Conservation (phyloP, 2,797 vertebrate genomes). For the Petrocephalus sullivani region DNA sequence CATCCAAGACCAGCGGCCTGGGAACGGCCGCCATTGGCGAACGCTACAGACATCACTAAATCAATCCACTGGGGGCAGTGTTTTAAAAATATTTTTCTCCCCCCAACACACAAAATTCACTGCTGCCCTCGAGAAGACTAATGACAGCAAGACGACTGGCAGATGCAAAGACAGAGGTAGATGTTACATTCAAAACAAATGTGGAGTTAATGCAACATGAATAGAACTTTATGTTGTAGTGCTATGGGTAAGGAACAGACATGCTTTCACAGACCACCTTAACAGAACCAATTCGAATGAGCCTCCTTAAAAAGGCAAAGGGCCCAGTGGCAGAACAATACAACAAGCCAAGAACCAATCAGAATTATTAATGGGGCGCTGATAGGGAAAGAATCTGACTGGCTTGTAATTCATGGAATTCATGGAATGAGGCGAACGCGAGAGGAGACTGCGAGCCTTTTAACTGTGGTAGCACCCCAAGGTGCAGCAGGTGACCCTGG, state of each 20-base stretch:
- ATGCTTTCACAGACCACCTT: background rate
- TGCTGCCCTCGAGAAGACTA: background rate
- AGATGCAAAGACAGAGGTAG: background rate
- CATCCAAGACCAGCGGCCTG: background rate
- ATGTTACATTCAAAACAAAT: background rate
- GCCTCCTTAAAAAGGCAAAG: background rate
- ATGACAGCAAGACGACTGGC: background rate
- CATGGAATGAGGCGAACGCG: background rate
- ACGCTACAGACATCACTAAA: background rate
- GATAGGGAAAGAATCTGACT: constrained; percentile 6
- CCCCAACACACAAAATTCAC: background rate
- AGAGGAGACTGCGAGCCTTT: background rate
- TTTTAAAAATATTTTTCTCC: background rate
- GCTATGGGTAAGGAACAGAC: background rate
- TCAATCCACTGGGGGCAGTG: background rate
- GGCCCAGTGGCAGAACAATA: background rate
- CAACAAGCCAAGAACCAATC: background rate
- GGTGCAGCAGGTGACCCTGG: background rate
- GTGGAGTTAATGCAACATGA: background rate
- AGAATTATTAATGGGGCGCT: background rate
- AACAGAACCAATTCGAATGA: background rate
- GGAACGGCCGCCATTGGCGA: background rate
- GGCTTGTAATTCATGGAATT: background rate
- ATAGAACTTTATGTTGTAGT: background rate
- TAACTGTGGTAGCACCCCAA: background rate